A percentile compares a stretch with the other conserved stretches of the same genome.
Evolutionary conservation across 1,140 invertebrate species (phyloP).

Genomic region (Neoseiulus cucumeris): DNA sequence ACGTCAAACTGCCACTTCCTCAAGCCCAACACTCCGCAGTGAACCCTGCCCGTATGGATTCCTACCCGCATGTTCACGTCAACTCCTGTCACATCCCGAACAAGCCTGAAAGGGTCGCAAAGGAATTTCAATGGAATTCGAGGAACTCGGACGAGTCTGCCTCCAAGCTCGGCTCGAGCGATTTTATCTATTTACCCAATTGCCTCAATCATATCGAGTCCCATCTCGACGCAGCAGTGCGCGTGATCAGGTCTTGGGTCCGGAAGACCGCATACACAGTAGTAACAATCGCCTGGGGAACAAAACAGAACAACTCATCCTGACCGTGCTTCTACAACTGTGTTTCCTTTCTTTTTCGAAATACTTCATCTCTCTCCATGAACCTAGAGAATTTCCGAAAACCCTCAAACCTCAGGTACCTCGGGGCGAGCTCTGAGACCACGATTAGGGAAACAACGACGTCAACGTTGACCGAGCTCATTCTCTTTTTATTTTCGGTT

Average conservation of each 20-base stretch:
- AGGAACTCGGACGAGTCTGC: too few species aligned
- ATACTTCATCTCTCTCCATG: too few species aligned
- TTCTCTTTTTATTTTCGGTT: too few species aligned
- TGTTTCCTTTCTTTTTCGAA: too few species aligned
- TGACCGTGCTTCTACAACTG: too few species aligned
- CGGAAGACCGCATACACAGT: conserved; percentile 73
- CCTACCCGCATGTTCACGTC: conserved; percentile 88
- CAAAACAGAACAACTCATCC: background rate
- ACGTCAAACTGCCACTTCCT: conserved; percentile 79
- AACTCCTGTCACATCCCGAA: conserved; percentile 66
- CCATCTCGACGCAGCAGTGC: conserved; percentile 85
- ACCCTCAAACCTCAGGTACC: too few species aligned
- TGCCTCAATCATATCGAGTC: conserved; percentile 85
- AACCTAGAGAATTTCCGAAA: too few species aligned
- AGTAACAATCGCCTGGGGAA: conserved; percentile 63
- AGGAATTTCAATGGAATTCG: background rate
- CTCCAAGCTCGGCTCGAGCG: background rate
- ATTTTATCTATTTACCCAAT: conserved; percentile 53
- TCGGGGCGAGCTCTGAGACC: too few species aligned
- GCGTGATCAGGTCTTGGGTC: conserved; percentile 72
- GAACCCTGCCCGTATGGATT: conserved; percentile 76
- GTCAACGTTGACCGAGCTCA: too few species aligned
- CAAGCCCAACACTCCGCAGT: conserved; percentile 80
- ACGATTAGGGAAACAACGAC: too few species aligned
- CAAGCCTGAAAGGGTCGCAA: conserved; percentile 38